Percentiles rank a stretch among this genome's conserved stretches.
These are phyloP conservation scores for Hormaphis cornu DNA, from an alignment of 1,140 invertebrate genomes.

Conservation along the genomic window DNA sequence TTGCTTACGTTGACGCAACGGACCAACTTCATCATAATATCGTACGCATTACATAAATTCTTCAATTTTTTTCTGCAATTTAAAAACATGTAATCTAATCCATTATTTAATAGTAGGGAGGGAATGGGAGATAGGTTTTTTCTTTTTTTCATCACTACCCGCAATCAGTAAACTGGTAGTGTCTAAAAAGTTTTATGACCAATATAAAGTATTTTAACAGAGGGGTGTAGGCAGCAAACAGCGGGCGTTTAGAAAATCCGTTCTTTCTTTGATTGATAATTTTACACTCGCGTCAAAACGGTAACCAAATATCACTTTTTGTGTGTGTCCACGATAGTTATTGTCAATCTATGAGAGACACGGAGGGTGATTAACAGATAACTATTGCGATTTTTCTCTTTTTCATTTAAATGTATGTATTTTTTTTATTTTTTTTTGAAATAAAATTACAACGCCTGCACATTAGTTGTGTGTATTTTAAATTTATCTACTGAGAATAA, in stretches of 20 bases:
- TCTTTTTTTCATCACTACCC: too few relatives aligned
- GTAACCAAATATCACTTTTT: conserved; percentile 5
- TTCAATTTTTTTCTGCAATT: too few relatives aligned
- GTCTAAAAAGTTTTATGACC: too few relatives aligned
- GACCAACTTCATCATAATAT: too few relatives aligned
- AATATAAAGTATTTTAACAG: neutral
- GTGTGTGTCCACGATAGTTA: neutral
- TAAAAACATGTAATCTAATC: too few relatives aligned
- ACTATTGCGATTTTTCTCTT: neutral
- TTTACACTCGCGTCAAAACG: neutral
- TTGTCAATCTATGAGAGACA: neutral
- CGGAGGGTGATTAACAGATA: neutral
- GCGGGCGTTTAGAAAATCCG: neutral
- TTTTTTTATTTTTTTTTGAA: neutral
- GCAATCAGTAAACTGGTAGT: too few relatives aligned
- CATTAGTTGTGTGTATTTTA: neutral
- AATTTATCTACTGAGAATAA: neutral
- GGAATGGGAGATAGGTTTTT: too few relatives aligned
- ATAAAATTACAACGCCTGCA: neutral
- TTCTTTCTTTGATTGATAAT: conserved; percentile 12
- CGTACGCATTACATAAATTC: too few relatives aligned
- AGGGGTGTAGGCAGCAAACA: neutral
- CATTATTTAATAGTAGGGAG: too few relatives aligned
- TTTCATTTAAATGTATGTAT: too few relatives aligned
- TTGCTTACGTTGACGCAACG: too few relatives aligned